Conservation (phyloP, 2,888 invertebrate genomes). For the Hemithea aestivaria region DNA sequence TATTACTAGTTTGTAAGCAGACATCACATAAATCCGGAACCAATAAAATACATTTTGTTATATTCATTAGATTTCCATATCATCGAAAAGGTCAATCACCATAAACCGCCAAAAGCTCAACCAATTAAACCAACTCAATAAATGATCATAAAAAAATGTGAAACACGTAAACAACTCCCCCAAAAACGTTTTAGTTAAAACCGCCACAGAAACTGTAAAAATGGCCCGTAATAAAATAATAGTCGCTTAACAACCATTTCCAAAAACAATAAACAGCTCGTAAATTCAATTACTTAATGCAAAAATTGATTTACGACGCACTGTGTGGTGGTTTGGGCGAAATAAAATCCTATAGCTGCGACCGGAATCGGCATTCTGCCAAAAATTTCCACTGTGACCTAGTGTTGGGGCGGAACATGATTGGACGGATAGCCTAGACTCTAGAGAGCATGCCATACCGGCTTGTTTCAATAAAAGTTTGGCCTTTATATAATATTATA, state of each 20-base stretch:
- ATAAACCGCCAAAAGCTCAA: constrained; percentile 1
- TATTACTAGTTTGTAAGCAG: too few species aligned
- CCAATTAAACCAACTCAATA: constrained; percentile 1
- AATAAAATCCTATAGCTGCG: constrained; percentile 59
- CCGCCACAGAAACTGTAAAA: constrained; percentile 22
- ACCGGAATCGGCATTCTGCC: constrained; percentile 59
- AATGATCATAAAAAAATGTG: too few species aligned
- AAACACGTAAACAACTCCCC: constrained; percentile 3
- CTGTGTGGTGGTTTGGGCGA: constrained; percentile 45
- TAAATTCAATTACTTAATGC: constrained; percentile 76
- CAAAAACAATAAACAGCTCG: constrained; percentile 69
- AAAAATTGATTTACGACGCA: constrained; percentile 67
- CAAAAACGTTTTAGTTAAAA: constrained; percentile 13
- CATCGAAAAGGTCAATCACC: too few species aligned
- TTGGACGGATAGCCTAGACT: too few species aligned
- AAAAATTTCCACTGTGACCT: constrained; percentile 49
- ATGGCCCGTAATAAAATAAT: constrained; percentile 45
- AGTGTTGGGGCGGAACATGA: constrained; percentile 35
- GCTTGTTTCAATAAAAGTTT: too few species aligned
- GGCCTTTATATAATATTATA: too few species aligned
- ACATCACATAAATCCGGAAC: too few species aligned
- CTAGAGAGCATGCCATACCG: too few species aligned
- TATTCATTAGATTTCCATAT: too few species aligned
- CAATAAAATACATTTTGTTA: too few species aligned
- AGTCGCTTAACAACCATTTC: constrained; percentile 67